Base-by-base conservation (phyloP, 2,888 invertebrate species). In the Aleiodes testaceus region DNA sequence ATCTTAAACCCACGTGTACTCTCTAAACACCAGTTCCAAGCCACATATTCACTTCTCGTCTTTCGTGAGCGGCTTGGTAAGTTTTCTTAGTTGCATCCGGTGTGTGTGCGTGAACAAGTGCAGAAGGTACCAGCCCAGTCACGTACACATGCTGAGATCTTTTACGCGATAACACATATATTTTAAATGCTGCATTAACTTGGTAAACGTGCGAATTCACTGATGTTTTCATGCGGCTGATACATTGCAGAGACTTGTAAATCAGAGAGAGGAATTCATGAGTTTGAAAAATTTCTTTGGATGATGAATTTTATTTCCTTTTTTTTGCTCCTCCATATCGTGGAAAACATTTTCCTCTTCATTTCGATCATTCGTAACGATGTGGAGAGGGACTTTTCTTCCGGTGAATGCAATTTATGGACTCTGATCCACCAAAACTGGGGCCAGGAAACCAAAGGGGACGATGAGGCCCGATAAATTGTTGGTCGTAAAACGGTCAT, bases 371-470 rank as follows among this genome's bases (percentile, higher is more conserved):
- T 44, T 67, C 20, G 64, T 59, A 59, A 14, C 2, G 18, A 11
- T 18, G n/a, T 16, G 14, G 9, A 42, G 53, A 52, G 22, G 22
- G 22, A 72, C 72, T 64, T 74, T 70, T 70, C 74, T 74, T 76
- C 74, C 80, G 79, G 80, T 78, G 74, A 77, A 76, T 78, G 78
- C 79, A 79, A 82, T 81, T 82, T 82, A 82, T 82, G 77, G 81
- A 82, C 82, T 81, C 73, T 72, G 49, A 45, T 53, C 65, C 53
- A 45, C 36, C 75, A 73, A 5, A 50, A 64, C 50, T 30, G 44
- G 55, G 49, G 59, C 42, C 66, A 65, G 70, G 65, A 67, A 47
- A 44, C 64, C 66, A 66, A 65, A 74, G 66, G 66, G 36, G 53
- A 73, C 69, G 63, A 59, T 70, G 63, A 65, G 67, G 67, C 72